Percentiles rank a stretch among this genome's conserved stretches.
phyloP scores from a whole-genome alignment of 2,797 vertebrate genomes.

The Thunnus albacares region DNA sequence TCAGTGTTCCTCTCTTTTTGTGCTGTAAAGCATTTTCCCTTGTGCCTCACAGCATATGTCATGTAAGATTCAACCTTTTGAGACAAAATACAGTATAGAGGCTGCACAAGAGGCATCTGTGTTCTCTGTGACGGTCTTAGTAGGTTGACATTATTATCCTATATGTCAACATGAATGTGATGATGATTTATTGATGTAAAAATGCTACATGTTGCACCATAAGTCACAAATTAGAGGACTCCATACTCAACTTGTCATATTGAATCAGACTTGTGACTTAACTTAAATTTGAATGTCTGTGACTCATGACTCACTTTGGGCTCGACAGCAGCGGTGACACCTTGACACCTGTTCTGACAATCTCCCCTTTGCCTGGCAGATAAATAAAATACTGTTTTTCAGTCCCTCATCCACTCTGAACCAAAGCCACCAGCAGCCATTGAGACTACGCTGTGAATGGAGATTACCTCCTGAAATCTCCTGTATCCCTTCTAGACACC shows the following conservation, averaged over 20 bases:
- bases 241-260: conserved; percentile 29
- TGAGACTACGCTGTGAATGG: conserved; percentile 60
- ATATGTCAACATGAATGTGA: not conserved
- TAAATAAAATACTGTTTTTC: conserved; percentile 55
- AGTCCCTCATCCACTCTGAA: conserved; percentile 58
- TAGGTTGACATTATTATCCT: not conserved
- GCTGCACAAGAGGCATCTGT: not conserved
- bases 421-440: conserved; percentile 67
- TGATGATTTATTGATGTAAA: conserved; percentile 33
- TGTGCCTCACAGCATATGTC: not conserved
- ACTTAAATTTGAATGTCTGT: conserved; percentile 51
- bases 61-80: conserved; percentile 8
- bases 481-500: conserved; percentile 71
- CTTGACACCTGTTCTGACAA: conserved; percentile 65
- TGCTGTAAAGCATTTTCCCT: not conserved
- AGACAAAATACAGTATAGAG: not conserved
- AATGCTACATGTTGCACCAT: conserved; percentile 16
- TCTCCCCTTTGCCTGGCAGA: conserved; percentile 55
- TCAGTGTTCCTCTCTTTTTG: too few relatives aligned
- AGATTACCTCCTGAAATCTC: conserved; percentile 76
- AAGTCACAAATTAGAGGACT: conserved; percentile 44
- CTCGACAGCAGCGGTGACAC: conserved; percentile 51
- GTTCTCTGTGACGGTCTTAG: not conserved
- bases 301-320: conserved; percentile 63
- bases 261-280: conserved; percentile 46